These are phyloP conservation scores for Oryzias dopingdopingensis DNA, from an alignment of 2,797 vertebrate genomes.

Conservation along the genomic window DNA sequence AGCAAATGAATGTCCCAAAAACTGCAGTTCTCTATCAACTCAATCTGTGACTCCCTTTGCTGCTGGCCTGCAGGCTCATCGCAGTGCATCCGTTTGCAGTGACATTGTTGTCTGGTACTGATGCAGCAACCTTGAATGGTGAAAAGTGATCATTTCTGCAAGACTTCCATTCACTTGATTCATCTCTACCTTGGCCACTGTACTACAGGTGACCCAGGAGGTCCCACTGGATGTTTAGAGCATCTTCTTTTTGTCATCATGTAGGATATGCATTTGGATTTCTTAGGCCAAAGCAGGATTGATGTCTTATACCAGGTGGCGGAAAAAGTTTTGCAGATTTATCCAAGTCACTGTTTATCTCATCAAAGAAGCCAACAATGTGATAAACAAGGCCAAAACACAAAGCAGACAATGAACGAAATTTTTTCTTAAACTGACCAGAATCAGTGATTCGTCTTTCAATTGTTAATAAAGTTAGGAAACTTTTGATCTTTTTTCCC, in stretches of 20 bases:
- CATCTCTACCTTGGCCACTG: neutral
- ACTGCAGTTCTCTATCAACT: too few relatives aligned
- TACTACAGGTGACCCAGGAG: neutral
- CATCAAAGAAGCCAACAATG: neutral
- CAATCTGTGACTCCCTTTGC: too few relatives aligned
- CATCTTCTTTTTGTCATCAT: constrained; percentile 1
- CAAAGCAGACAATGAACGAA: neutral
- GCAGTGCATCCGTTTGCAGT: too few relatives aligned
- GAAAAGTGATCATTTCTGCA: neutral
- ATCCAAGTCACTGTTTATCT: neutral
- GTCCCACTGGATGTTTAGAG: neutral
- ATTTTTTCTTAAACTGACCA: neutral
- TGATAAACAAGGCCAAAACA: neutral
- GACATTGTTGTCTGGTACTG: too few relatives aligned
- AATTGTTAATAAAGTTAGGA: constrained; percentile 15
- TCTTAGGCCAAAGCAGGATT: neutral
- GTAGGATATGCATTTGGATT: constrained; percentile 1
- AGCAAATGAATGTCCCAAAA: too few relatives aligned
- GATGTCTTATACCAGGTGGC: neutral
- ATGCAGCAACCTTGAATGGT: too few relatives aligned
- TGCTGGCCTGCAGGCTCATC: too few relatives aligned
- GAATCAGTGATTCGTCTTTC: constrained; percentile 1
- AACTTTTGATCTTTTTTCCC: constrained; percentile 8
- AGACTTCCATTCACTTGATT: neutral
- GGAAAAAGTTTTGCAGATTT: neutral